Evolutionary conservation across 2,113 vertebrate genomes (phyloP), one percentile per base, ranked within the genome.

Genomic region (Nothobranchius kuhntae): DNA sequence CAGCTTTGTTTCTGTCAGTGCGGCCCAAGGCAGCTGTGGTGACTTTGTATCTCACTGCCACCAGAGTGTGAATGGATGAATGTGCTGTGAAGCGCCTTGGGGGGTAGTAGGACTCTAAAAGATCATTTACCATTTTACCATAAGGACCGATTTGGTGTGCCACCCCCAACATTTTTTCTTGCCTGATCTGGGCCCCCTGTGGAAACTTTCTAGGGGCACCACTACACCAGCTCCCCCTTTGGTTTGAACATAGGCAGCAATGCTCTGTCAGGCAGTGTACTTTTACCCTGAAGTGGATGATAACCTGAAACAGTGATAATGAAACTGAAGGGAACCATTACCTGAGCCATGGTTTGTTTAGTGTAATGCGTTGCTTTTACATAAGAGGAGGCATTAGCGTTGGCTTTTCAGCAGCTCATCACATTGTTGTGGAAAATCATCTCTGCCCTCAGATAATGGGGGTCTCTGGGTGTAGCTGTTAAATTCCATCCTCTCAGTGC

Each of bases 401-500:
- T 4, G 30, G 36, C 7, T 67, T 26, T 46, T n/a, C n/a, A 38
- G 68, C 58, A 51, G 63, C 74, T 75, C 57, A 61, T 81, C 67
- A 67, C 48, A 51, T 70, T 68, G 71, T 70, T 67, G 71, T 87
- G 86, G 91, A 91, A 90, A 87, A 77, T 79, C 46, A 46, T 61
- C 61, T 52, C 57, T 84, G 79, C 67, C 83, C 82, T 83, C 71
- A 72, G 76, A 87, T 71, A 69, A 52, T 47, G 50, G 71, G 78
- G 78, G 80, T 71, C 84, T 74, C 78, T 80, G 77, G 38, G 21
- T 35, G 44, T 55, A 70, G 84, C 85, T 82, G 85, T 74, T 71
- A 87, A 57, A 93, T 92, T 88, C 91, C 88, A 84, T 82, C 81
- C 85, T 82, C 90, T 91, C 88, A 83, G 57, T 21, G 73, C 48